phyloP scores from a whole-genome alignment of 2,888 invertebrate genomes.

The Cryptophagus acutangulus region DNA sequence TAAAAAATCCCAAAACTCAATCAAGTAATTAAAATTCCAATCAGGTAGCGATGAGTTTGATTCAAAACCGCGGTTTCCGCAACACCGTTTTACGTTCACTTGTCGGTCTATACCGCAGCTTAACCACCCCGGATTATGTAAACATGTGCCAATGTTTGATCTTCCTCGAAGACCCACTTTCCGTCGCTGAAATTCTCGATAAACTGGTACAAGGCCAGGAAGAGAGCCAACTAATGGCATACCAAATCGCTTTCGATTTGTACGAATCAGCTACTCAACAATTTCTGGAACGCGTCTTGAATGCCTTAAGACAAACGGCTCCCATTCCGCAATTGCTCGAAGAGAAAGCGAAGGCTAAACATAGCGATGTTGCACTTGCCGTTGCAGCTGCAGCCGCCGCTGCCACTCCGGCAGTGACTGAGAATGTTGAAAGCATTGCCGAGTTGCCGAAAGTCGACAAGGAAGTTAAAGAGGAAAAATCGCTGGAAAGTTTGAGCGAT shows the following conservation, averaged over 20 bases:
- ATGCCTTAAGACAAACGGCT: slow-evolving; percentile 75
- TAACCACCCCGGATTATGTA: slow-evolving; percentile 92
- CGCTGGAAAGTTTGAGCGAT: slow-evolving; percentile 63
- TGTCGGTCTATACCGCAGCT: slow-evolving; percentile 82
- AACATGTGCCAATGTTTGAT: slow-evolving; percentile 98
- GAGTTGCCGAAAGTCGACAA: slow-evolving; percentile 42
- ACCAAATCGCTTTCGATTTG: slow-evolving; percentile 97
- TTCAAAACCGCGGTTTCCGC: slow-evolving; percentile 90
- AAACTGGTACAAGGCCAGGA: slow-evolving; percentile 75
- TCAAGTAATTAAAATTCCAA: slow-evolving; percentile 51
- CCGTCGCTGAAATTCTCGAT: slow-evolving; percentile 89
- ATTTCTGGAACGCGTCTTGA: slow-evolving; percentile 81
- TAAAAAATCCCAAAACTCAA: slow-evolving; percentile 2
- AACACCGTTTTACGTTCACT: slow-evolving; percentile 84
- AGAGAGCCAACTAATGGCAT: slow-evolving; percentile 81
- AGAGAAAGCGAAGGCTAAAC: slow-evolving; percentile 69
- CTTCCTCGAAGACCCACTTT: slow-evolving; percentile 88
- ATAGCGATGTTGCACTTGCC: slow-evolving; percentile 49
- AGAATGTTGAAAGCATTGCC: slow-evolving; percentile 33
- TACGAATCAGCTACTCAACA: slow-evolving; percentile 99
- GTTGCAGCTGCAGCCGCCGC: slow-evolving; percentile 36
- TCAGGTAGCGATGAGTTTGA: slow-evolving; percentile 92
- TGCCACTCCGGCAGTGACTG: slow-evolving; percentile 40
- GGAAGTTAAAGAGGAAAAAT: slow-evolving; percentile 54
- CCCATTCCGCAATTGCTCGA: slow-evolving; percentile 74